Conservation (phyloP, 2,888 invertebrate genomes). For the Argyresthia goedartella region DNA sequence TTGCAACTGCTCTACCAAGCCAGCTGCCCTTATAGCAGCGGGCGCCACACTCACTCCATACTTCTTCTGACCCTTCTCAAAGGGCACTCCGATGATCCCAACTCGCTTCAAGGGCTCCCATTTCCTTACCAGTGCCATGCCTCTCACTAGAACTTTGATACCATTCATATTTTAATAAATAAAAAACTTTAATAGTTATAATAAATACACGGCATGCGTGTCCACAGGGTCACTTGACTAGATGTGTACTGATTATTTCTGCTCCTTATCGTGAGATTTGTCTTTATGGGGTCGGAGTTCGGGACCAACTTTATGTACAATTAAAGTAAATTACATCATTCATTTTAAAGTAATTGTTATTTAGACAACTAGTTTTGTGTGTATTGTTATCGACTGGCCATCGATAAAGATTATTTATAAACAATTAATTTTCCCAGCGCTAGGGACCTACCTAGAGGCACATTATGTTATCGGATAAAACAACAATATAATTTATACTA, state of each 20-base stretch:
- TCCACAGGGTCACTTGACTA: background rate
- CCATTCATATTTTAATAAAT: conserved; percentile 36
- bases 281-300: conserved; percentile 27
- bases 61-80: conserved; percentile 82
- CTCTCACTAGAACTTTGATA: conserved; percentile 31
- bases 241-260: conserved; percentile 12
- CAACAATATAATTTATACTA: too few relatives aligned
- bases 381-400: too few relatives aligned
- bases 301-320: conserved; percentile 5
- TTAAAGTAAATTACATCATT: conserved; percentile 12
- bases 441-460: too few relatives aligned
- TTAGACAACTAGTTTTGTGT: too few relatives aligned
- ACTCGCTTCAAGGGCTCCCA: conserved; percentile 60
- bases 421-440: too few relatives aligned
- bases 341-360: too few relatives aligned
- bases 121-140: conserved; percentile 35
- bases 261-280: background rate
- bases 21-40: conserved; percentile 73
- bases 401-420: too few relatives aligned
- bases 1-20: conserved; percentile 72
- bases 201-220: too few relatives aligned
- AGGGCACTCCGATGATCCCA: conserved; percentile 85
- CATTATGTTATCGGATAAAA: too few relatives aligned
- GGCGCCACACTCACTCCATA: conserved; percentile 81
- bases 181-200: too few relatives aligned